Evolutionary conservation across 2,888 invertebrate species (phyloP), one percentile per base, ranked within the genome.

Genomic region (Heliconius sara): DNA sequence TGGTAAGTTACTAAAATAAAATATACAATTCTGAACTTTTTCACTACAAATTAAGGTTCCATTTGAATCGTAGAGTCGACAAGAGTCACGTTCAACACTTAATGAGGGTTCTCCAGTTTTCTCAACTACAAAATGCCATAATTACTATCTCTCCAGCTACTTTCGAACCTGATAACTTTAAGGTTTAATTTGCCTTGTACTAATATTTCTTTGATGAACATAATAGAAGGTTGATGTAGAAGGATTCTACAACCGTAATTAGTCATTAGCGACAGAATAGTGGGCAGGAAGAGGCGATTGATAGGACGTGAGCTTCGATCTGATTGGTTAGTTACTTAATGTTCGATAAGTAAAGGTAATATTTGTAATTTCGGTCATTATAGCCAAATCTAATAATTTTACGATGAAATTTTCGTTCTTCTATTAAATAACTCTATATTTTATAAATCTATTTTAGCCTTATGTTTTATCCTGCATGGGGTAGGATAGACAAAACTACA

Each of bases 161-260:
- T 47, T 76, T 85, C 85, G 85, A 83, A 73, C 57, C 16, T 5
- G 16, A 34, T 77, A 22, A 75, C 25, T 57, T 67, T 88, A 92
- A 85, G 87, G 89, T 87, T 77, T 81, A 84, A 76, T 85, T 85
- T 90, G 25, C 81, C 79, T 79, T 90, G 87, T 13, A 76, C 74
- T 75, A 77, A 80, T 83, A 83, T 83, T 83, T 85, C 86, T 85
- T 88, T 88, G 88, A 86, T 88, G 88, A 82, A 83, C 81, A 80
- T 83, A 81, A 83, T 88, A 88, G 88, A 88, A 89, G 86, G 88
- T 88, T 87, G 90, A 88, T 85, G 85, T 88, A 87, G 89, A 89
- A 88, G 91, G 91, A 92, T 92, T 90, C 91, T 92, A 91, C 92
- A 92, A 90, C 90, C 90, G 91, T 93, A 94, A 94, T 94, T 93